Conservation (phyloP, 2,113 vertebrate genomes). For the Paradisaea rubra region DNA sequence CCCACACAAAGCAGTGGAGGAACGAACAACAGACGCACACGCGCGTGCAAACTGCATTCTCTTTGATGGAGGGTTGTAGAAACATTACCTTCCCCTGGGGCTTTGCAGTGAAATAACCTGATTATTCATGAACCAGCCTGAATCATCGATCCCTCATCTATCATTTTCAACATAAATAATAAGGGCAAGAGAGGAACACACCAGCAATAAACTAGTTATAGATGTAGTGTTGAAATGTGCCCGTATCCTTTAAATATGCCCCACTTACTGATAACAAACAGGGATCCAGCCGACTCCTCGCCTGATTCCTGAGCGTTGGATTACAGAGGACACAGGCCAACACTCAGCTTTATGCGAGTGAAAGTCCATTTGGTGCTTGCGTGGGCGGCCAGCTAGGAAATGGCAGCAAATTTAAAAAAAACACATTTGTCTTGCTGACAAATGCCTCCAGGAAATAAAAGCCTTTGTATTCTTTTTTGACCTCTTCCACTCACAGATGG, state of each 20-base stretch:
- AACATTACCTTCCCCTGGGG: constrained; percentile 24
- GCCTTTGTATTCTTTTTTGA: constrained; percentile 26
- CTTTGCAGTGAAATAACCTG: constrained; percentile 16
- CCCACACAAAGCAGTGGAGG: not conserved
- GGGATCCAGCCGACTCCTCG: not conserved
- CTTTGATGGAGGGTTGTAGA: constrained; percentile 12
- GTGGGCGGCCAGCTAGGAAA: constrained; percentile 25
- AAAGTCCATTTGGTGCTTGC: not conserved
- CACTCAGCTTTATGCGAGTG: not conserved
- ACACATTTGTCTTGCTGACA: constrained; percentile 31
- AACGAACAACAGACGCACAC: not conserved
- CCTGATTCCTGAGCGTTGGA: not conserved
- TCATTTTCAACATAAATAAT: constrained; percentile 42
- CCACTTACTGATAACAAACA: not conserved
- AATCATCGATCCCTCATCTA: constrained; percentile 44
- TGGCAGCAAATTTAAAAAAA: not conserved
- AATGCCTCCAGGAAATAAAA: constrained; percentile 28
- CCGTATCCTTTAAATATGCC: not conserved
- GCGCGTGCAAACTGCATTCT: not conserved
- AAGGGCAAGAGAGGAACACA: not conserved
- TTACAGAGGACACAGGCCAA: constrained; percentile 17
- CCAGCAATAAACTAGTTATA: not conserved
- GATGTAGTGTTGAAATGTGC: constrained; percentile 12
- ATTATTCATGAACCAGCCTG: constrained; percentile 44
- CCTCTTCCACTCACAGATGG: constrained; percentile 32